Evolutionary conservation across 2,888 invertebrate genomes (phyloP).

Genomic region (Cacoxenus indagator): DNA sequence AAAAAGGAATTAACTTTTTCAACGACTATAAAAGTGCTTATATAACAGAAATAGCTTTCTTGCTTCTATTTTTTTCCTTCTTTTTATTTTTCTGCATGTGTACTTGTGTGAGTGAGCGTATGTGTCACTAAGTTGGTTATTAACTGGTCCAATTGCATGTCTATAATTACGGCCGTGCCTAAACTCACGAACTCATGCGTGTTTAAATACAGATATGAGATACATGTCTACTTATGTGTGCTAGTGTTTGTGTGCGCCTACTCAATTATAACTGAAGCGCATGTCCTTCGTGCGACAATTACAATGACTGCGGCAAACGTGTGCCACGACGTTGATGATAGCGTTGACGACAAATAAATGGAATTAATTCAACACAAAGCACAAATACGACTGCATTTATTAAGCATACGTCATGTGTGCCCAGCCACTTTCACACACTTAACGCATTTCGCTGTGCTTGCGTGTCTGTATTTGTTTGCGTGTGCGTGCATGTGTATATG

Average conservation of each 20-base stretch:
- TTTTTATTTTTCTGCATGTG: neutral
- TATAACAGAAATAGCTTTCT: neutral
- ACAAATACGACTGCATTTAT: slow-evolving; percentile 44
- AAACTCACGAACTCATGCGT: slow-evolving; percentile 9
- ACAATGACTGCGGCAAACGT: slow-evolving; percentile 32
- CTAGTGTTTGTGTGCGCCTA: slow-evolving; percentile 26
- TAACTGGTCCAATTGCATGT: slow-evolving; percentile 47
- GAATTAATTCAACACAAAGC: slow-evolving; percentile 52
- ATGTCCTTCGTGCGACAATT: slow-evolving; percentile 28
- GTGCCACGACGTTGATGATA: slow-evolving; percentile 20
- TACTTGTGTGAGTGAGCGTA: slow-evolving; percentile 21
- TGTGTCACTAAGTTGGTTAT: slow-evolving; percentile 55
- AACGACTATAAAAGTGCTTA: slow-evolving; percentile 19
- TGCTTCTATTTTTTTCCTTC: neutral
- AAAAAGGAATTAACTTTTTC: slow-evolving; percentile 9
- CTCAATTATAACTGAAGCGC: slow-evolving; percentile 57
- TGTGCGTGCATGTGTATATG: too few species aligned
- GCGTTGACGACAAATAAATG: slow-evolving; percentile 58
- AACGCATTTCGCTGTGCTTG: neutral
- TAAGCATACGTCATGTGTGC: slow-evolving; percentile 29
- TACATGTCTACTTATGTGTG: slow-evolving; percentile 5
- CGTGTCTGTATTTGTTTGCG: too few species aligned
- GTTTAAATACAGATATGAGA: slow-evolving; percentile 34
- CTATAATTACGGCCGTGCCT: slow-evolving; percentile 51
- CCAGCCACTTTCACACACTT: neutral